Conservation (phyloP, 2,113 vertebrate species). For the Eptesicus fuscus region DNA sequence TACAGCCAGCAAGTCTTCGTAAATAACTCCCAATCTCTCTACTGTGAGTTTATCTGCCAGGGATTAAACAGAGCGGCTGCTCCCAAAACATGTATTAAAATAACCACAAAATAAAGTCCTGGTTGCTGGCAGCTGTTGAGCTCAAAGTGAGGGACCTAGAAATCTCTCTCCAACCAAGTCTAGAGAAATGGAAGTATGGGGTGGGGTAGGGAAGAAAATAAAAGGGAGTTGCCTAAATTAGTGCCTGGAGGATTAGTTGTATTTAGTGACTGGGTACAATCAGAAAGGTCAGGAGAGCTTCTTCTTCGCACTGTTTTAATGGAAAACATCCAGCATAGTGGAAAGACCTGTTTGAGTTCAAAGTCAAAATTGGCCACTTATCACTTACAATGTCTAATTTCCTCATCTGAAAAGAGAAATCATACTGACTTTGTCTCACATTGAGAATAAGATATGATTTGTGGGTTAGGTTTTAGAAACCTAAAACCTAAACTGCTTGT, state of each 20-base stretch:
- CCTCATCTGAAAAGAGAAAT: not conserved
- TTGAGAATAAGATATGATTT: not conserved
- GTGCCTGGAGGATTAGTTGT: not conserved
- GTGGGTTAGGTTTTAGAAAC: not conserved
- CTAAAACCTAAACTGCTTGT: not conserved
- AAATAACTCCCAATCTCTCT: slow-evolving; percentile 72
- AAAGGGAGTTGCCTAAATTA: not conserved
- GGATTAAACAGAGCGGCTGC: slow-evolving; percentile 70
- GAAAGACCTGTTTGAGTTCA: not conserved
- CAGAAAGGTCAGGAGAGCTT: not conserved
- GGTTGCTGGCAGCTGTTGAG: slow-evolving; percentile 55
- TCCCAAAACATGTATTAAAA: slow-evolving; percentile 68
- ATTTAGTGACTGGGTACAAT: not conserved
- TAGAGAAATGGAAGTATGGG: not conserved
- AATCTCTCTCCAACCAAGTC: not conserved
- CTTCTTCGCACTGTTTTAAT: not conserved
- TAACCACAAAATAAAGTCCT: slow-evolving; percentile 27
- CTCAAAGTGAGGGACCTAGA: slow-evolving; percentile 15
- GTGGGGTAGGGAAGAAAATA: not conserved
- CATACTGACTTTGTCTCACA: not conserved
- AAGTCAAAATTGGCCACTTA: not conserved
- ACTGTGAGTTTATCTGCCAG: slow-evolving; percentile 64
- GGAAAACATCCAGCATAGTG: not conserved
- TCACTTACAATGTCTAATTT: not conserved
- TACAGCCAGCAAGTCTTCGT: slow-evolving; percentile 53